Conservation (phyloP, 1,140 invertebrate species). For the Ceratosolen fusciceps region DNA sequence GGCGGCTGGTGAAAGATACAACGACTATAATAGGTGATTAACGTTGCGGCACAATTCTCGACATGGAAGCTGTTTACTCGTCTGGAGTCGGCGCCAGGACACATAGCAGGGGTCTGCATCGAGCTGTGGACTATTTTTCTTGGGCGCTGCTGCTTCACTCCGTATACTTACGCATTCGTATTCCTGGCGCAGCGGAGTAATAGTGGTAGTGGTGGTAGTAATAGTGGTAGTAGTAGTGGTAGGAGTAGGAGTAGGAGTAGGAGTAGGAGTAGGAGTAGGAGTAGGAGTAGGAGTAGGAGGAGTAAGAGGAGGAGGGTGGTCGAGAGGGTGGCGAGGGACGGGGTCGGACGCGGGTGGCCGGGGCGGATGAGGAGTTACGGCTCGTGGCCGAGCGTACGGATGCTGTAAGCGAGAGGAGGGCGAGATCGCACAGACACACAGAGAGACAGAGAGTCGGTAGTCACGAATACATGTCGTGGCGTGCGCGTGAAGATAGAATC, state of each 20-base stretch:
- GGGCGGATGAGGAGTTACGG: too few relatives aligned
- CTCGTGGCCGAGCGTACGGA: not conserved
- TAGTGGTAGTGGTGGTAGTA: too few relatives aligned
- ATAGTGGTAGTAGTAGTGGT: too few relatives aligned
- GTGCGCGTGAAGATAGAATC: conserved; percentile 1
- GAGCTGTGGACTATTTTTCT: conserved; percentile 32
- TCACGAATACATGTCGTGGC: not conserved
- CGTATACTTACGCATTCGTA: not conserved
- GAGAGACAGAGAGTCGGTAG: too few relatives aligned
- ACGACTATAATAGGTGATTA: conserved; percentile 36
- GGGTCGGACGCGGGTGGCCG: too few relatives aligned
- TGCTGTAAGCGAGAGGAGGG: not conserved
- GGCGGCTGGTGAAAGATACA: not conserved
- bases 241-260: too few relatives aligned
- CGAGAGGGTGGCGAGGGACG: not conserved
- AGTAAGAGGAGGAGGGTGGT: not conserved
- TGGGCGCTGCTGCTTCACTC: conserved; percentile 17
- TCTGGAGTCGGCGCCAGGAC: conserved; percentile 22
- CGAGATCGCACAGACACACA: too few relatives aligned
- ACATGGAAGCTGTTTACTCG: conserved; percentile 16
- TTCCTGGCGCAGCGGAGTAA: too few relatives aligned
- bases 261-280: too few relatives aligned
- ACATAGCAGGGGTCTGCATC: conserved; percentile 49
- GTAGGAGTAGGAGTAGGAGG: not conserved
- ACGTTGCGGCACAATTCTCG: conserved; percentile 24